Evolutionary conservation across 2,888 invertebrate species (phyloP).

Genomic region (Rosalia funebris): DNA sequence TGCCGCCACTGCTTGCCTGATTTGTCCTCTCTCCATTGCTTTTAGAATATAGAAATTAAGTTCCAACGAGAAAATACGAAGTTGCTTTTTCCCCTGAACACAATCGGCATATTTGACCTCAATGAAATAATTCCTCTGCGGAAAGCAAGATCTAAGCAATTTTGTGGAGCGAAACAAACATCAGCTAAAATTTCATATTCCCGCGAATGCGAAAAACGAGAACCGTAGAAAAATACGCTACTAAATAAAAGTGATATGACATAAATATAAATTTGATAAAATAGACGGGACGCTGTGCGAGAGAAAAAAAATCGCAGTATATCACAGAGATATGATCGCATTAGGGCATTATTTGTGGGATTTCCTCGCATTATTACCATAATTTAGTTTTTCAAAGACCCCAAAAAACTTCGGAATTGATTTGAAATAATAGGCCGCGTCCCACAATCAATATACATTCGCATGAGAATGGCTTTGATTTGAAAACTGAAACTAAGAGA

Average conservation of each 20-base stretch:
- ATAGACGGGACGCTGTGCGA: conserved; percentile 1
- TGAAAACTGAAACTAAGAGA: conserved; percentile 3
- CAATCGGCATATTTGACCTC: too few relatives aligned
- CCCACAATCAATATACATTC: conserved; percentile 5
- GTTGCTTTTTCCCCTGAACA: too few relatives aligned
- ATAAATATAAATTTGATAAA: conserved; percentile 28
- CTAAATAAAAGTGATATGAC: conserved; percentile 23
- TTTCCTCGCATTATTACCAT: conserved; percentile 31
- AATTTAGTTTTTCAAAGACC: conserved; percentile 34
- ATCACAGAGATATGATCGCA: conserved; percentile 22
- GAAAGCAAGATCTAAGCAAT: background rate
- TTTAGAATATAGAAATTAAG: too few relatives aligned
- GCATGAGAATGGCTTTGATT: conserved; percentile 1
- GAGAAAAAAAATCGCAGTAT: conserved; percentile 13
- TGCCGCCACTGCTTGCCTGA: too few relatives aligned
- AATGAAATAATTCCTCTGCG: too few relatives aligned
- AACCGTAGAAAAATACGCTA: background rate
- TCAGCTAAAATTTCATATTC: background rate
- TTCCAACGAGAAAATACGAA: too few relatives aligned
- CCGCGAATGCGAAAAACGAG: background rate
- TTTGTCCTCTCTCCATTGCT: too few relatives aligned
- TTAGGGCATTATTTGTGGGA: conserved; percentile 28
- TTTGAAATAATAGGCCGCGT: conserved; percentile 1
- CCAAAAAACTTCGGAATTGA: conserved; percentile 7
- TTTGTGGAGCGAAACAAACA: background rate